Conservation (phyloP, 2,797 vertebrate species). For the Mallotus villosus region DNA sequence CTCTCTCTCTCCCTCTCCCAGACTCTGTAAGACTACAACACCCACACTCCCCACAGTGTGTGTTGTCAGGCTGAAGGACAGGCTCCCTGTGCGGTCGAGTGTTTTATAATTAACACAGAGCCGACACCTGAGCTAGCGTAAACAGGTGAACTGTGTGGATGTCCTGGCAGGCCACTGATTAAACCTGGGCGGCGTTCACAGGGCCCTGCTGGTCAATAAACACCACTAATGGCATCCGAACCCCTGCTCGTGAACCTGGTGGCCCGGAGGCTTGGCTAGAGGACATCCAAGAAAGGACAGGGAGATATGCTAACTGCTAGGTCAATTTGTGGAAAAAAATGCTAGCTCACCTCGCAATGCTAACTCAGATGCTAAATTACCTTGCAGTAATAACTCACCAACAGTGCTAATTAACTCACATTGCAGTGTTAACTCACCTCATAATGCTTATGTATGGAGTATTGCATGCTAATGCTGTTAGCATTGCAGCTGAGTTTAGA, state of each 20-base stretch:
- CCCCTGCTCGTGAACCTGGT: constrained; percentile 11
- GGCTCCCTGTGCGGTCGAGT: constrained; percentile 55
- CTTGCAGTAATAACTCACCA: background rate
- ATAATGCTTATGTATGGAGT: no score
- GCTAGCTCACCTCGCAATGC: background rate
- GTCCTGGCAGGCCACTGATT: constrained; percentile 77
- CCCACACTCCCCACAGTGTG: constrained; percentile 33
- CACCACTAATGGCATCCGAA: constrained; percentile 57
- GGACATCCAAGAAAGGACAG: constrained; percentile 37
- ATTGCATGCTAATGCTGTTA: no score
- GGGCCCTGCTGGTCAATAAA: constrained; percentile 71
- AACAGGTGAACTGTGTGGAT: constrained; percentile 77
- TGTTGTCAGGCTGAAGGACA: constrained; percentile 61
- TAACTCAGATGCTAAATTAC: background rate
- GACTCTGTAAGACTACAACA: background rate
- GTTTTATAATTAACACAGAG: constrained; percentile 72
- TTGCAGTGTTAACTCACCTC: no score
- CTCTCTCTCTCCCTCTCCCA: constrained; percentile 14
- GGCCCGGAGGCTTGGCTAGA: constrained; percentile 25
- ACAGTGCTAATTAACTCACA: background rate
- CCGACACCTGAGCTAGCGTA: constrained; percentile 63
- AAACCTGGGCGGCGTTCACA: constrained; percentile 71
- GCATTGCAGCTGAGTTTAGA: no score
- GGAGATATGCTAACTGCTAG: background rate
- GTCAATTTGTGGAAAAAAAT: background rate